phyloP scores from a whole-genome alignment of 2,113 vertebrate species.

The Catharus minimus region DNA sequence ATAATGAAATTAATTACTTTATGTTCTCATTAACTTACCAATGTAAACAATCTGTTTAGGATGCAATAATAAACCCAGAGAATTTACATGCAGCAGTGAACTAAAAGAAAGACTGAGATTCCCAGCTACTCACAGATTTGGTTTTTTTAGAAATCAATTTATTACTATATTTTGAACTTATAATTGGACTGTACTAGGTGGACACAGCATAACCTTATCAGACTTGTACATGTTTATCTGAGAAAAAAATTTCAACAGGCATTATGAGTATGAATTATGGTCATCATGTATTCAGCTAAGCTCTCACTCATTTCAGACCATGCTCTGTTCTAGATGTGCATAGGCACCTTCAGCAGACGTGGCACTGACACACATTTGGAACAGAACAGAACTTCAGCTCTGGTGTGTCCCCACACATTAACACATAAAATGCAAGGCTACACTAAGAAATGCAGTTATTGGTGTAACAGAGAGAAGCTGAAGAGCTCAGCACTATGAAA shows the following conservation, averaged over 20 bases:
- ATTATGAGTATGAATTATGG: background rate
- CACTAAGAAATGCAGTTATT: background rate
- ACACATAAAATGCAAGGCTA: background rate
- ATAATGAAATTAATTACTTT: background rate
- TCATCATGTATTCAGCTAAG: background rate
- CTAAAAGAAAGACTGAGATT: background rate
- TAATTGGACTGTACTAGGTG: background rate
- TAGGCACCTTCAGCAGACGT: accelerated
- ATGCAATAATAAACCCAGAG: background rate
- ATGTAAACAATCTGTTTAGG: background rate
- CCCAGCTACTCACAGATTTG: background rate
- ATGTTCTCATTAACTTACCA: background rate
- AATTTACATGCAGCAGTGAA: background rate
- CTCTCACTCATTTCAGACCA: background rate
- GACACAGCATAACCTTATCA: background rate
- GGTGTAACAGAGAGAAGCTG: background rate
- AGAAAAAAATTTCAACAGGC: background rate
- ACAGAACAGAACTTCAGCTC: background rate
- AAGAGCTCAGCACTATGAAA: background rate
- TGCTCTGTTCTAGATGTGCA: background rate
- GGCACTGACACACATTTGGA: background rate
- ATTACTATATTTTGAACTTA: background rate
- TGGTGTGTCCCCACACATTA: background rate
- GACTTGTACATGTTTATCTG: background rate
- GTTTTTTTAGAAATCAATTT: background rate